A percentile compares a stretch with the other conserved stretches of the same genome.
These are phyloP conservation scores for Tetranychus truncatus DNA, from an alignment of 2,888 invertebrate genomes.

Conservation along the genomic window DNA sequence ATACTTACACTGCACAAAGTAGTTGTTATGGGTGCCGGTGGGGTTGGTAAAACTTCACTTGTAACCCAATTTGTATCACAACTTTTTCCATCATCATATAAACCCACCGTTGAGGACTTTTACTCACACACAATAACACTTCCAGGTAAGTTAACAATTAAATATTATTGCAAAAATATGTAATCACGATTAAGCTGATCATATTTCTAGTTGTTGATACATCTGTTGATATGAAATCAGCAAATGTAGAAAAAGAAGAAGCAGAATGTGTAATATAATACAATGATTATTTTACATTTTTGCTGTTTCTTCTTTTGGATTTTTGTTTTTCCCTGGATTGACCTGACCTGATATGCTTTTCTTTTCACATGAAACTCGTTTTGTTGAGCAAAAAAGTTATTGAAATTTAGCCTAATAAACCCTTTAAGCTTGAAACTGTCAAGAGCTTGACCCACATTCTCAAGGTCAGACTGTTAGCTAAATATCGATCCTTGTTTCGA, in stretches of 20 bases:
- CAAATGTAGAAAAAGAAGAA: too few relatives aligned
- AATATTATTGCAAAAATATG: too few relatives aligned
- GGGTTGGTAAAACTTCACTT: slow-evolving; percentile 28
- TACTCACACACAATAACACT: slow-evolving; percentile 27
- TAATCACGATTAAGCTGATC: too few relatives aligned
- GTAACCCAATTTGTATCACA: slow-evolving; percentile 28
- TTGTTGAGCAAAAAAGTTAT: not conserved
- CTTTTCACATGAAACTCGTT: not conserved
- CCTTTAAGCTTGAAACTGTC: slow-evolving; percentile 7
- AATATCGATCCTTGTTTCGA: not conserved
- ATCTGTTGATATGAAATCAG: too few relatives aligned
- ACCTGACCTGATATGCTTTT: too few relatives aligned
- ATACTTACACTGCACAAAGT: slow-evolving; percentile 21
- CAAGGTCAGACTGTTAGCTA: not conserved
- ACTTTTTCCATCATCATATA: slow-evolving; percentile 27
- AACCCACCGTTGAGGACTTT: slow-evolving; percentile 28
- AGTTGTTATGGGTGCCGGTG: slow-evolving; percentile 28
- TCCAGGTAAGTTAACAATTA: slow-evolving; percentile 24
- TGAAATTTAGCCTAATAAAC: not conserved
- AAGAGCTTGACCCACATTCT: slow-evolving; percentile 6
- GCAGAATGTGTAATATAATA: too few relatives aligned
- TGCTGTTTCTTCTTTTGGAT: too few relatives aligned
- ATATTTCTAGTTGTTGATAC: too few relatives aligned
- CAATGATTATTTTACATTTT: too few relatives aligned
- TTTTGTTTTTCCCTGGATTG: too few relatives aligned